A percentile compares a stretch with the other conserved stretches of the same genome.
phyloP scores from a whole-genome alignment of 2,797 vertebrate genomes.

The Lateolabrax maculatus region DNA sequence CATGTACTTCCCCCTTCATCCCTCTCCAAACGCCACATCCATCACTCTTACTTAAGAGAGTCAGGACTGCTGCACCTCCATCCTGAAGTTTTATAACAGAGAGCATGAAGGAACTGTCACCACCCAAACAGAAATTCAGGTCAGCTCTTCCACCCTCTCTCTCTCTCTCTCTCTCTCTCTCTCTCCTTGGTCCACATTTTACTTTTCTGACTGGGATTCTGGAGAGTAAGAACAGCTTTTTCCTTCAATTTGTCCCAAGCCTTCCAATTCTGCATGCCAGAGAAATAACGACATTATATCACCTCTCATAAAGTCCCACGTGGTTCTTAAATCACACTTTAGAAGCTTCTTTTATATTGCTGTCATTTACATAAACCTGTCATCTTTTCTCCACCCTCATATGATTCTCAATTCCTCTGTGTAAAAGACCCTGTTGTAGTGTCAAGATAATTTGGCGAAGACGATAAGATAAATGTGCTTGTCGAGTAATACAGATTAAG shows the following conservation, averaged over 20 bases:
- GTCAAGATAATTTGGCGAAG: background rate
- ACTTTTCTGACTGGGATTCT: constrained; percentile 14
- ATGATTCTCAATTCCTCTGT: background rate
- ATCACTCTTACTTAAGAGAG: constrained; percentile 31
- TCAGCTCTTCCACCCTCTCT: background rate
- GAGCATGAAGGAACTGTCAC: constrained; percentile 22
- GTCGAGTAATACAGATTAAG: background rate
- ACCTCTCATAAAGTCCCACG: constrained; percentile 11
- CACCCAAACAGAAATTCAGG: constrained; percentile 43
- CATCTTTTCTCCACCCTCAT: background rate
- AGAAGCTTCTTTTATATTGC: background rate
- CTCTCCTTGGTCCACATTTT: background rate
- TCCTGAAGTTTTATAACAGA: constrained; percentile 27
- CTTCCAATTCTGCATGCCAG: background rate
- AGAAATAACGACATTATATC: constrained; percentile 31
- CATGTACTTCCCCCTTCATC: background rate
- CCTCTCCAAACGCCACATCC: constrained; percentile 19
- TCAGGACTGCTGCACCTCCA: background rate
- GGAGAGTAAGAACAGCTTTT: background rate
- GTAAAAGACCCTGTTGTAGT: background rate
- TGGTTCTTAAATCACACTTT: background rate
- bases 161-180: background rate
- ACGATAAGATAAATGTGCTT: background rate
- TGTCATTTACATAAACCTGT: constrained; percentile 5
- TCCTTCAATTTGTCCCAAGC: background rate